Evolutionary conservation across 1,140 invertebrate genomes (phyloP).

Genomic region (Lethocerus indicus): DNA sequence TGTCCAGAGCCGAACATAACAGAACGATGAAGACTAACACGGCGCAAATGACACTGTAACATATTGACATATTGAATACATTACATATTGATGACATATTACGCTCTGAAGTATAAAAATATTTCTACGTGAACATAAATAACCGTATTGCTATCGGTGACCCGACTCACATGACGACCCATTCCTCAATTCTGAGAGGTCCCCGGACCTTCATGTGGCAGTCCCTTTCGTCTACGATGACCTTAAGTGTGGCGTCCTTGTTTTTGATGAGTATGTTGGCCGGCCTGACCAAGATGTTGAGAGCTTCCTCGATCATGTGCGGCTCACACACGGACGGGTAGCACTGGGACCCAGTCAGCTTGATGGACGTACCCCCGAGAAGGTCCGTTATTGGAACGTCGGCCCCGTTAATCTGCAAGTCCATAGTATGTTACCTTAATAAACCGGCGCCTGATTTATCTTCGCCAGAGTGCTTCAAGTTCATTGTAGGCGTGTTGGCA

Average conservation of each 20-base stretch:
- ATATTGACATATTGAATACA: background rate
- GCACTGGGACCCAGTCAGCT: conserved; percentile 5
- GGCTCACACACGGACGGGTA: conserved; percentile 6
- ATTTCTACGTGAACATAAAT: background rate
- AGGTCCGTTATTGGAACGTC: background rate
- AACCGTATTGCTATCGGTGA: background rate
- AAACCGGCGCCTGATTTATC: too few relatives aligned
- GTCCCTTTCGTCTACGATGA: background rate
- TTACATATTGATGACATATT: background rate
- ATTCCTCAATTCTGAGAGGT: background rate
- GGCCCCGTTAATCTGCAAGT: background rate
- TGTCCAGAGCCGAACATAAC: background rate
- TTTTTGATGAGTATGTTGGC: background rate
- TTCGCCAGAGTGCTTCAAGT: too few relatives aligned
- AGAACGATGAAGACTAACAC: background rate
- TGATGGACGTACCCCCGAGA: background rate
- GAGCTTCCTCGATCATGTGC: background rate
- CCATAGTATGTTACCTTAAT: background rate
- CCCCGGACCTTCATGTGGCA: background rate
- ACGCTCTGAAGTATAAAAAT: background rate
- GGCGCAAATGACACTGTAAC: background rate
- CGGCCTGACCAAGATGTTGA: background rate
- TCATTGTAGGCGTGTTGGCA: background rate
- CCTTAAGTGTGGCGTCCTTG: background rate
- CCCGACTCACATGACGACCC: background rate